Percentiles rank a stretch among this genome's conserved stretches.
These are phyloP conservation scores for Timema cristinae DNA, from an alignment of 2,888 invertebrate species.

Conservation along the genomic window DNA sequence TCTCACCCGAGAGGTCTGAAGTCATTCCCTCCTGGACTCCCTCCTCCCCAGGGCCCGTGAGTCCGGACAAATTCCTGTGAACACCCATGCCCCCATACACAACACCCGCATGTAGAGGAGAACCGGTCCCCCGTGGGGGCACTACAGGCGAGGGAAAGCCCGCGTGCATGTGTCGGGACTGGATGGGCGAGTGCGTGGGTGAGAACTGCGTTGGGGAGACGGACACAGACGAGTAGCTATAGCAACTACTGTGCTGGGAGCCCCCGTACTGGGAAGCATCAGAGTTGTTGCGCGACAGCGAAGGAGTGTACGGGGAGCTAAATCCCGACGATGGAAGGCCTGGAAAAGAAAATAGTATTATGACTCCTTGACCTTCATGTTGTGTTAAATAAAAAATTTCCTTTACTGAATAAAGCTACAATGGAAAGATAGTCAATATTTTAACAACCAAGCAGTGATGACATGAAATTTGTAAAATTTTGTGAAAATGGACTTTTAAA, in stretches of 20 bases:
- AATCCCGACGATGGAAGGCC: conserved; percentile 50
- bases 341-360: conserved; percentile 12
- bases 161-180: conserved; percentile 37
- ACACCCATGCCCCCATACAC: conserved; percentile 26
- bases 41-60: conserved; percentile 26
- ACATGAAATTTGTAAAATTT: too few relatives aligned
- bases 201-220: conserved; percentile 62
- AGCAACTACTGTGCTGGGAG: conserved; percentile 57
- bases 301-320: conserved; percentile 66
- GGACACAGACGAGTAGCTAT: conserved; percentile 61
- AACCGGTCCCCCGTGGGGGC: conserved; percentile 24
- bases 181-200: conserved; percentile 82
- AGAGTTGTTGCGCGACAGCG: conserved; percentile 82
- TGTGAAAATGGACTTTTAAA: too few relatives aligned
- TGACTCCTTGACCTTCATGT: too few relatives aligned
- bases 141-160: conserved; percentile 38
- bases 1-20: conserved; percentile 28
- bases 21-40: conserved; percentile 24
- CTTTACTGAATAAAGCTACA: too few relatives aligned
- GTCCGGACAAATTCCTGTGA: conserved; percentile 20
- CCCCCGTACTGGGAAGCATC: conserved; percentile 88
- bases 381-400: too few relatives aligned
- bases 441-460: too few relatives aligned
- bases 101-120: conserved; percentile 31
- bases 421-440: too few relatives aligned